Percentiles rank a stretch among this genome's conserved stretches.
These are phyloP conservation scores for Nycticorax nycticorax DNA, from an alignment of 2,113 vertebrate species.

Conservation along the genomic window DNA sequence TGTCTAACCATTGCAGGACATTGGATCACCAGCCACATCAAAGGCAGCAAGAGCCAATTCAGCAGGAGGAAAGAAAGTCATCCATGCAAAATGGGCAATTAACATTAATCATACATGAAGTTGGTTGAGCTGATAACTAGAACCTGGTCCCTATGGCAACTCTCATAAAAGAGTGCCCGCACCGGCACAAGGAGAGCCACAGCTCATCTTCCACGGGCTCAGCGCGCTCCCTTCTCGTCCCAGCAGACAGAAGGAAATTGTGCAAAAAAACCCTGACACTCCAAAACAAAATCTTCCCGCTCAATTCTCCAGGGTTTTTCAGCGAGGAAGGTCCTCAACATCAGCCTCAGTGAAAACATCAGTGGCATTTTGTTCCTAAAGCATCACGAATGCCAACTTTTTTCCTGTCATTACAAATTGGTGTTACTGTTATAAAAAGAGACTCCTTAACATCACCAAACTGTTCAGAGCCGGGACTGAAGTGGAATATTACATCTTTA, in stretches of 20 bases:
- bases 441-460: not conserved
- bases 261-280: not conserved
- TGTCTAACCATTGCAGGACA: conserved; percentile 67
- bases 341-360: not conserved
- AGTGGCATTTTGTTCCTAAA: not conserved
- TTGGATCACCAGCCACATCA: conserved; percentile 73
- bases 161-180: conserved; percentile 1
- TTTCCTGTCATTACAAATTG: rapidly evolving
- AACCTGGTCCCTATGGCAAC: conserved; percentile 48
- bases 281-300: not conserved
- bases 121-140: conserved; percentile 52
- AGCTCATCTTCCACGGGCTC: not conserved
- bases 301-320: not conserved
- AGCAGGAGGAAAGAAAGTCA: conserved; percentile 61
- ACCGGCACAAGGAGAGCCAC: not conserved
- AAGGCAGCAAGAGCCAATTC: conserved; percentile 70
- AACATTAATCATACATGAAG: conserved; percentile 77
- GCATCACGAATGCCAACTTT: not conserved
- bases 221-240: not conserved
- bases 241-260: not conserved
- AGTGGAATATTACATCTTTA: not conserved
- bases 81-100: conserved; percentile 74
- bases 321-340: not conserved
- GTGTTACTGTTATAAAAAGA: not conserved
- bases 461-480: not conserved